phyloP scores from a whole-genome alignment of 2,888 invertebrate species.

The Amitus sp. region DNA sequence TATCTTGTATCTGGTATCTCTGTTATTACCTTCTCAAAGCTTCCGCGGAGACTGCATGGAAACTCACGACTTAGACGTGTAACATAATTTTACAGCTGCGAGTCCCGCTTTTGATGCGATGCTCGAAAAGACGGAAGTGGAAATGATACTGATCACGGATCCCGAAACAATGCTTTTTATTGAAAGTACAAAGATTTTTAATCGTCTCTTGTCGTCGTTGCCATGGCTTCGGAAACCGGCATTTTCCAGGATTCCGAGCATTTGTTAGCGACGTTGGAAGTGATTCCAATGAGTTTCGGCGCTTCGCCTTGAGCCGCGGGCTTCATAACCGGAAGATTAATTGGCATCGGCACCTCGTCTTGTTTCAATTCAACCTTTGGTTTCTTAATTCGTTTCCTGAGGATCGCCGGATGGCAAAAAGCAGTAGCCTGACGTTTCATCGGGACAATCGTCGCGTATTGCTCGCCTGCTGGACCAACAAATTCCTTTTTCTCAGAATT shows the following conservation, averaged over 20 bases:
- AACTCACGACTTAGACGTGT: too few relatives aligned
- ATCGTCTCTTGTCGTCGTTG: background rate
- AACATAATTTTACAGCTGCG: too few relatives aligned
- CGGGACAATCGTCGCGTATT: conserved; percentile 1
- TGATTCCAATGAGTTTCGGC: conserved; percentile 14
- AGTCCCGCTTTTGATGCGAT: too few relatives aligned
- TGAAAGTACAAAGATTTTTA: background rate
- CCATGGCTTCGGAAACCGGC: conserved; percentile 21
- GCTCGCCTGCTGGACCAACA: too few relatives aligned
- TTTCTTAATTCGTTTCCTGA: conserved; percentile 2
- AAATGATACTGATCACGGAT: too few relatives aligned
- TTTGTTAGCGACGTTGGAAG: background rate
- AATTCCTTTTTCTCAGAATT: too few relatives aligned
- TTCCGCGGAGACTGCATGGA: too few relatives aligned
- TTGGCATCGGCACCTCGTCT: background rate
- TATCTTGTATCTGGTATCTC: too few relatives aligned
- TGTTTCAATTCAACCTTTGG: background rate
- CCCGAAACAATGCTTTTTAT: too few relatives aligned
- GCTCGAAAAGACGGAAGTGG: too few relatives aligned
- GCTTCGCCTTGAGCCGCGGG: conserved; percentile 3
- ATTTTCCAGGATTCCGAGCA: conserved; percentile 3
- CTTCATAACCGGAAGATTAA: background rate
- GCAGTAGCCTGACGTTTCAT: background rate
- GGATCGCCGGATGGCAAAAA: background rate
- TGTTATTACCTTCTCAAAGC: too few relatives aligned